Percentiles rank a stretch among this genome's conserved stretches.
Evolutionary conservation across 2,797 vertebrate genomes (phyloP).

Genomic region (Coccyzus lansbergi): DNA sequence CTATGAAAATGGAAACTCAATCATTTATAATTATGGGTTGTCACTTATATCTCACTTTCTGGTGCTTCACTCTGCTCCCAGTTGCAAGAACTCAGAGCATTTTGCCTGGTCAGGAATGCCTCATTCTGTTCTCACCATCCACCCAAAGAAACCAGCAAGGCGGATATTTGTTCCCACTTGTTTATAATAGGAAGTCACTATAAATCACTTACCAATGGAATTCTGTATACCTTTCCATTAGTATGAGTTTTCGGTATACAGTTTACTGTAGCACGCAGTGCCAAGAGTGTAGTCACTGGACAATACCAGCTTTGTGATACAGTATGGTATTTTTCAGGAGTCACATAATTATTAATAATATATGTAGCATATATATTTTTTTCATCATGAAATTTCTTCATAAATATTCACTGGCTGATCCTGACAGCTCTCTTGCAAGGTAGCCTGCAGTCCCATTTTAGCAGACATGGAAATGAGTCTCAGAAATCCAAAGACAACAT

Average conservation of each 20-base stretch:
- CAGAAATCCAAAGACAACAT: slow-evolving; percentile 18
- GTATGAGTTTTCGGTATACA: slow-evolving; percentile 45
- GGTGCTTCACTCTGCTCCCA: not conserved
- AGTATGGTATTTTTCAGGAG: slow-evolving; percentile 60
- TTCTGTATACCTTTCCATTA: slow-evolving; percentile 61
- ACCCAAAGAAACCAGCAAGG: slow-evolving; percentile 35
- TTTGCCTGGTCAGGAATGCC: slow-evolving; percentile 39
- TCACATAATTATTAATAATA: slow-evolving; percentile 58
- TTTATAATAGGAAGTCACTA: slow-evolving; percentile 68
- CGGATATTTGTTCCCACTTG: slow-evolving; percentile 54
- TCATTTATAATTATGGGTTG: not conserved
- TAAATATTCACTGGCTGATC: slow-evolving; percentile 44
- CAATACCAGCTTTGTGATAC: slow-evolving; percentile 62
- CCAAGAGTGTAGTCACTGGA: slow-evolving; percentile 40
- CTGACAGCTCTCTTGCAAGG: slow-evolving; percentile 42
- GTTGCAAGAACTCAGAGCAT: not conserved
- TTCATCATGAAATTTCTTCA: slow-evolving; percentile 3
- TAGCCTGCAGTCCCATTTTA: not conserved
- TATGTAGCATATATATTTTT: not conserved
- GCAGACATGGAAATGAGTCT: not conserved
- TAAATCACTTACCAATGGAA: slow-evolving; percentile 64
- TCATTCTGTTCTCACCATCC: slow-evolving; percentile 47
- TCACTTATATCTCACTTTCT: not conserved
- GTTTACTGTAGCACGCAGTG: slow-evolving; percentile 22
- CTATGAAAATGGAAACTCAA: not conserved